Evolutionary conservation across 2,113 vertebrate species (phyloP).

Genomic region (Megaceryle maxima): DNA sequence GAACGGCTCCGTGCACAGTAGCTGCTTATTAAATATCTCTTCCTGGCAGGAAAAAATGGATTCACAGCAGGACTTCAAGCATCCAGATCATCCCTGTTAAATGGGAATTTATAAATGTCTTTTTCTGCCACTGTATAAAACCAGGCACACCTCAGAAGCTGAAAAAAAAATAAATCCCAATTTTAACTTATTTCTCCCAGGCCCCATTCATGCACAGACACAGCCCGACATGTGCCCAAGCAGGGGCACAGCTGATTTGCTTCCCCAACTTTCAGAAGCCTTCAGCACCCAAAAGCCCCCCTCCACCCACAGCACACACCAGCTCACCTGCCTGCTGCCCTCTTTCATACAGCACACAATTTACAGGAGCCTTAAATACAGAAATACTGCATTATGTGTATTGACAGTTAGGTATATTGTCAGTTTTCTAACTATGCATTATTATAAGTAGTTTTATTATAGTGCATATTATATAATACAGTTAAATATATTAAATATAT

Average conservation of each 20-base stretch:
- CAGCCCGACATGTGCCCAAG: too few species aligned
- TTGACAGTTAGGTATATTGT: background rate
- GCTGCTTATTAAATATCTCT: background rate
- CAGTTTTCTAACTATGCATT: background rate
- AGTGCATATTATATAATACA: background rate
- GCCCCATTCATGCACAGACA: background rate
- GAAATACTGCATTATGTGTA: too few species aligned
- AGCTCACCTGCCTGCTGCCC: background rate
- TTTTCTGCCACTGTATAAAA: background rate
- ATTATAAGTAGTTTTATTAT: too few species aligned
- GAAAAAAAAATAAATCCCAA: background rate
- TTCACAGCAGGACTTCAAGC: background rate
- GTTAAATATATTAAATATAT: background rate
- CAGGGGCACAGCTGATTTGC: background rate
- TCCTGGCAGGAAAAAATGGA: background rate
- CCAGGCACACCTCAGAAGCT: background rate
- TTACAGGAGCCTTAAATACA: background rate
- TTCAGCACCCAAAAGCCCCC: background rate
- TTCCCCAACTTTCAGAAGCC: background rate
- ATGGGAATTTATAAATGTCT: background rate
- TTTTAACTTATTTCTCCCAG: background rate
- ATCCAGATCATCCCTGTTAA: background rate
- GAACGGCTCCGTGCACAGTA: accelerated
- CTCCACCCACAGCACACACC: background rate
- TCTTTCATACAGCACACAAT: accelerated